Conservation (phyloP, 2,797 vertebrate species). For the Pseudomugil gertrudae region DNA sequence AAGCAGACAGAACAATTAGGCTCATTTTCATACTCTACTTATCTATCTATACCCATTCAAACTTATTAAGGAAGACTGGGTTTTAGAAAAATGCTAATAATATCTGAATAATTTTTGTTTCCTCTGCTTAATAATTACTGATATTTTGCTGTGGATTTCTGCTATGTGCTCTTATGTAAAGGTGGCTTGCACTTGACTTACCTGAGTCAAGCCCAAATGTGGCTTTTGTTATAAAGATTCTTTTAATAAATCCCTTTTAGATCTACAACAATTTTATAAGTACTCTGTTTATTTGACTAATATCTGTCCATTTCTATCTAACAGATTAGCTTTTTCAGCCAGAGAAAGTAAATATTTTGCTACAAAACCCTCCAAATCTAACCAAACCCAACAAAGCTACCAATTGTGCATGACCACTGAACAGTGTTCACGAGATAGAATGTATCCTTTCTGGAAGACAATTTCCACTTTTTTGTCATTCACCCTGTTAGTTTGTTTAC, state of each 20-base stretch:
- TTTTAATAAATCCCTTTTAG: not conserved
- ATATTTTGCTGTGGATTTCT: conserved; percentile 1
- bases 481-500: not conserved
- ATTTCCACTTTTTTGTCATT: conserved; percentile 2
- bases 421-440: not conserved
- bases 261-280: not conserved
- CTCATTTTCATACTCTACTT: conserved; percentile 31
- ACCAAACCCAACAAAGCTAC: conserved; percentile 1
- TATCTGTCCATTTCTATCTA: too few species aligned
- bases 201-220: not conserved
- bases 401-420: not conserved
- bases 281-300: not conserved
- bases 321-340: conserved; percentile 3
- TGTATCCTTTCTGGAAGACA: not conserved
- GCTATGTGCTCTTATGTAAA: conserved; percentile 3
- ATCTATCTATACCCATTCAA: conserved; percentile 17
- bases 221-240: not conserved
- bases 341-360: conserved; percentile 3
- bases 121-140: not conserved
- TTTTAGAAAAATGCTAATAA: conserved; percentile 14
- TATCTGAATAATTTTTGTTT: too few species aligned
- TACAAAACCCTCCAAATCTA: conserved; percentile 5
- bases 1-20: conserved; percentile 37
- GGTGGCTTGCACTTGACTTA: not conserved
- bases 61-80: not conserved